Evolutionary conservation across 2,888 invertebrate genomes (phyloP).

Genomic region (Syrista parreyssii): DNA sequence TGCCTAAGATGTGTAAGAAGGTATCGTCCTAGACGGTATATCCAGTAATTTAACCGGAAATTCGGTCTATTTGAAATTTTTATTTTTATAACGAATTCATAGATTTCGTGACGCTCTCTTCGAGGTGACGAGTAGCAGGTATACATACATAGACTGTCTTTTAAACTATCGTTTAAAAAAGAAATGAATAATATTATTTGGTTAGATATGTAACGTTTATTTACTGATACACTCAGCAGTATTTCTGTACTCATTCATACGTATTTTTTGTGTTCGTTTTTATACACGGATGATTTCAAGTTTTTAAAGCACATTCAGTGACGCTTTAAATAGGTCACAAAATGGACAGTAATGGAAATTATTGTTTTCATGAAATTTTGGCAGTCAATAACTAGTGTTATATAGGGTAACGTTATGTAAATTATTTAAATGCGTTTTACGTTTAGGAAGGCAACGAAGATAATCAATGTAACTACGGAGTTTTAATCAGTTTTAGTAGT

Average conservation of each 20-base stretch:
- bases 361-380: not conserved
- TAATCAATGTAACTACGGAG: not conserved
- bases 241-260: not conserved
- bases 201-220: not conserved
- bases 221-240: not conserved
- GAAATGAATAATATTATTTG: not conserved
- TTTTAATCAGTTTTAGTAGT: not conserved
- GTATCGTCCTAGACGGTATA: not conserved
- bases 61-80: not conserved
- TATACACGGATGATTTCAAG: not conserved
- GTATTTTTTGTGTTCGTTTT: not conserved
- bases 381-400: not conserved
- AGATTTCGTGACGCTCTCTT: not conserved
- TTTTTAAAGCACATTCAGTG: not conserved
- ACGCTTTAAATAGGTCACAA: not conserved
- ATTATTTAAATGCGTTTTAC: conserved; percentile 1
- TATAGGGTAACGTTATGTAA: not conserved
- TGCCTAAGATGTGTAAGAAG: not conserved
- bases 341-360: not conserved
- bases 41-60: not conserved
- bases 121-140: not conserved
- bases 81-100: not conserved
- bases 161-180: not conserved
- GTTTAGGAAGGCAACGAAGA: not conserved
- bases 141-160: not conserved